Evolutionary conservation across 2,797 vertebrate species (phyloP), one percentile per base, ranked within the genome.

Genomic region (Oophaga sylvatica): DNA sequence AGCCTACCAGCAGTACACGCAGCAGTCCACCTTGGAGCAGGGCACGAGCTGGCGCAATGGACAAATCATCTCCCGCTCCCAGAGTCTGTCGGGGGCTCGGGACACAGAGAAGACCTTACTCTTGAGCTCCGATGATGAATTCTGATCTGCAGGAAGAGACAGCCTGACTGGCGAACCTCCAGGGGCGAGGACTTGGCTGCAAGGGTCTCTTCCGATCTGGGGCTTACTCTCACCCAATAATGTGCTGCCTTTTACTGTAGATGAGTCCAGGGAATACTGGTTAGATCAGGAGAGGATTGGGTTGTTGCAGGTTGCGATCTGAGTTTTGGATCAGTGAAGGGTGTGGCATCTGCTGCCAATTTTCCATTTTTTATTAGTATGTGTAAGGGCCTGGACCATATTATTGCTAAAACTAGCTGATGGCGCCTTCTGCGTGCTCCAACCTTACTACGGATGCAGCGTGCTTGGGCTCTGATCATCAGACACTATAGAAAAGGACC

Each of bases 1-100:
- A 0, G 98, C 98, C 80, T 99, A 99, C 95, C 98, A 99, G 95
- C 98, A 99, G 95, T 99, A 99, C 94, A 99, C 98, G 0, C 98
- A 99, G 91, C 98, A 99, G 94, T 96, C 98, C 3, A 99, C 97
- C 0, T 93, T 98, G 94, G 98, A 99, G 94, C 95, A 94, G 0
- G 94, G 94, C n/a, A 94, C 94, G 0, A 68, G 92, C 78, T 95
- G 95, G 95, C 95, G 94, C 1, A 93, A 93, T 0, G 95, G 96
- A 0, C 94, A 95, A 0, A 80, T 96, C 13, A 92, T 95, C 68
- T 94, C 94, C 0, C 97, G 96, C 35, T 93, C 94, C 70, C 96
- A 96, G 92, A 93, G 95, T 85, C 81, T 91, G 71, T 87, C 94
- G 0, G 91, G 95, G 0, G 81, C 93, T 83, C 95, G 97, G 0